Percentiles rank a stretch among this genome's conserved stretches.
Conservation (phyloP, 92 coral and sea anemone species). For the Epizoanthus rinbou region DNA sequence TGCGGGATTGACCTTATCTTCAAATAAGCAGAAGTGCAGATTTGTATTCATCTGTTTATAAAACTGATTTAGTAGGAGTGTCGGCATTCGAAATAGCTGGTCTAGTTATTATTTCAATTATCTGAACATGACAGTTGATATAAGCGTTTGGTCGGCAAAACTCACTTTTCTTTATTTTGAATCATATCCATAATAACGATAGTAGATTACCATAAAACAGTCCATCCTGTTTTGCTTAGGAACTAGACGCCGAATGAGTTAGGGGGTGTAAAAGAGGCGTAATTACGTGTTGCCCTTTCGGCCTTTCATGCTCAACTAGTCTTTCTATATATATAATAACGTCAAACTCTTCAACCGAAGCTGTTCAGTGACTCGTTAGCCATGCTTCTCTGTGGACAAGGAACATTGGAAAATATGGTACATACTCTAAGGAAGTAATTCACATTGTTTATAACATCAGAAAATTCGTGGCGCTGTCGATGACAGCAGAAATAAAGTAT, state of each 20-base stretch:
- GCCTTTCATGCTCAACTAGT: not conserved
- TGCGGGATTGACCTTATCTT: slow-evolving; percentile 9
- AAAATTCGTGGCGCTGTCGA: not conserved
- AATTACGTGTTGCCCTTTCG: slow-evolving; percentile 11
- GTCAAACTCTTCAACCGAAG: slow-evolving; percentile 20
- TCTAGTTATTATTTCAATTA: slow-evolving; percentile 76
- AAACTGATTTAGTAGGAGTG: slow-evolving; percentile 62
- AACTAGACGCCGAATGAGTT: slow-evolving; percentile 9
- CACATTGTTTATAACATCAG: slow-evolving; percentile 1
- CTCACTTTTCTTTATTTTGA: slow-evolving; percentile 33
- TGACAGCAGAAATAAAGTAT: slow-evolving; percentile 6
- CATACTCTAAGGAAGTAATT: not conserved
- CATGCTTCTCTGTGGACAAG: not conserved
- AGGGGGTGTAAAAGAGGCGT: slow-evolving; percentile 43
- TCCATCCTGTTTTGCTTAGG: slow-evolving; percentile 17
- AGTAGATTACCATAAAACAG: slow-evolving; percentile 37
- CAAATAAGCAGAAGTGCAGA: slow-evolving; percentile 27
- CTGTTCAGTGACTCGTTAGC: slow-evolving; percentile 6
- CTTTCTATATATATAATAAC: not conserved
- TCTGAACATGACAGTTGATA: slow-evolving; percentile 73
- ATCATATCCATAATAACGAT: slow-evolving; percentile 25
- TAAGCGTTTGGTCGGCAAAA: slow-evolving; percentile 53
- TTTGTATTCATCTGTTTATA: slow-evolving; percentile 53
- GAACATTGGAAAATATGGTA: not conserved
- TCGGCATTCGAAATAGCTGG: slow-evolving; percentile 63